phyloP scores from a whole-genome alignment of 2,888 invertebrate genomes.

The Eristalis pertinax region DNA sequence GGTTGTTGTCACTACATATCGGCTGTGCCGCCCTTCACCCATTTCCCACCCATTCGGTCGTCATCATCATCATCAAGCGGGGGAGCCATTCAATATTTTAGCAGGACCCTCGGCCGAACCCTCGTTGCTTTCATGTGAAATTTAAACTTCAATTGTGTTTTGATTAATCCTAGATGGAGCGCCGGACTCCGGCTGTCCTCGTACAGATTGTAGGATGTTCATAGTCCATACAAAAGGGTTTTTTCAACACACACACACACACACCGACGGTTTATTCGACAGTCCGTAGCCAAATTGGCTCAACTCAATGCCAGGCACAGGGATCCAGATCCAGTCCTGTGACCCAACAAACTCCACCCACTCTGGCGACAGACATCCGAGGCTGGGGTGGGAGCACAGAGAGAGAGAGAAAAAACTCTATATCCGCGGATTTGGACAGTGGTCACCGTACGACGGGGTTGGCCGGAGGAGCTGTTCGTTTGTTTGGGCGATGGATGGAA shows the following conservation, averaged over 20 bases:
- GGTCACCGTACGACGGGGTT: slow-evolving; percentile 44
- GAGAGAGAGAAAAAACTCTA: slow-evolving; percentile 4
- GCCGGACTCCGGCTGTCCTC: neutral
- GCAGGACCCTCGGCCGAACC: slow-evolving; percentile 6
- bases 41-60: neutral
- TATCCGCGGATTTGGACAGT: slow-evolving; percentile 54
- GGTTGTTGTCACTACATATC: too few species aligned
- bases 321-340: slow-evolving; percentile 13
- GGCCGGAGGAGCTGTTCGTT: slow-evolving; percentile 30
- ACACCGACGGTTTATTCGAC: slow-evolving; percentile 14
- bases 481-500: neutral
- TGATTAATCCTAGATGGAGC: slow-evolving; percentile 56
- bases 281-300: slow-evolving; percentile 46
- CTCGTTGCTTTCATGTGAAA: slow-evolving; percentile 49
- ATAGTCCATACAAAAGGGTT: neutral
- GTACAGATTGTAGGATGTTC: neutral
- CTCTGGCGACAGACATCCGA: slow-evolving; percentile 47
- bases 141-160: slow-evolving; percentile 70
- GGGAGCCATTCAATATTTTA: slow-evolving; percentile 53
- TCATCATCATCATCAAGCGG: slow-evolving; percentile 5
- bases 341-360: neutral
- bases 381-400: neutral
- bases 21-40: too few species aligned
- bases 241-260: slow-evolving; percentile 12
- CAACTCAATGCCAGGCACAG: slow-evolving; percentile 67